Evolutionary conservation across 2,888 invertebrate species (phyloP).

Genomic region (Coelogynopora nodosa): DNA sequence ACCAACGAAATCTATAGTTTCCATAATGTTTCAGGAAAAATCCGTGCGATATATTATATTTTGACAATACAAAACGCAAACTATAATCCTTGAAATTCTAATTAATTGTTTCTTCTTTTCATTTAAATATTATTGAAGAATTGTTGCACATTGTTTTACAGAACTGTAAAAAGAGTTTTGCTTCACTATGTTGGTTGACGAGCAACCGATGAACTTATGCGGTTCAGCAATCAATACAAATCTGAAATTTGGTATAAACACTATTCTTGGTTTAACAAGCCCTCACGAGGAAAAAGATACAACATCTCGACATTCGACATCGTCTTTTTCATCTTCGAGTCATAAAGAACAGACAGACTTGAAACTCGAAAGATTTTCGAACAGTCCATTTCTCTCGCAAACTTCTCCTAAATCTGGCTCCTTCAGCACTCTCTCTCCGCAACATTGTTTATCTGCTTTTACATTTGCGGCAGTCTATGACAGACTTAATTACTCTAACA

Average conservation of each 20-base stretch:
- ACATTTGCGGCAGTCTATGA: not conserved
- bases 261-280: not conserved
- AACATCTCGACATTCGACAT: not conserved
- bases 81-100: not conserved
- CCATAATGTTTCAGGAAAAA: not conserved
- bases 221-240: not conserved
- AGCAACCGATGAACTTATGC: not conserved
- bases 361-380: not conserved
- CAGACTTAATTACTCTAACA: not conserved
- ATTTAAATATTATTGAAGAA: too few relatives aligned
- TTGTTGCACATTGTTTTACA: too few relatives aligned
- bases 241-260: not conserved
- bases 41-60: not conserved
- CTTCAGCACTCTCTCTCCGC: not conserved
- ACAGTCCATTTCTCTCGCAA: not conserved
- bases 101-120: too few relatives aligned
- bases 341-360: not conserved
- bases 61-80: not conserved
- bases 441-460: not conserved
- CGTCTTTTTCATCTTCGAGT: not conserved
- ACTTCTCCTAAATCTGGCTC: not conserved
- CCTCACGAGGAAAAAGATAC: not conserved
- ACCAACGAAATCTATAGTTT: too few relatives aligned
- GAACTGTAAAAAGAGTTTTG: too few relatives aligned
- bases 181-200: not conserved